phyloP scores from a whole-genome alignment of 2,797 vertebrate genomes.

The Oreochromis mossambicus region DNA sequence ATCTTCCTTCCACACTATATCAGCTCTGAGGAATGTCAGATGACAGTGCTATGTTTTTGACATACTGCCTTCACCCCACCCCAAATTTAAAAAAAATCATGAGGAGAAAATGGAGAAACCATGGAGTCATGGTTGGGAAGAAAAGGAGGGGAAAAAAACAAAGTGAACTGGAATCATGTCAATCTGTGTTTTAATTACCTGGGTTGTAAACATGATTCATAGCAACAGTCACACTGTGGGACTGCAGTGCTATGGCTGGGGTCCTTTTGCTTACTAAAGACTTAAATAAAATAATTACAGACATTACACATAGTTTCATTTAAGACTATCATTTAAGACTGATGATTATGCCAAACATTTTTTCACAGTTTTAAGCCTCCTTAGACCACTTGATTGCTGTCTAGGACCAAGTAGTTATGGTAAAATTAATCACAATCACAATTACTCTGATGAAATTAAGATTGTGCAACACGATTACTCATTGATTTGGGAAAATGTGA shows the following conservation, averaged over 20 bases:
- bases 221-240: neutral
- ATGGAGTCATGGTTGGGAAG: neutral
- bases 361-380: neutral
- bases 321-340: neutral
- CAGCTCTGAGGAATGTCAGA: neutral
- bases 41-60: neutral
- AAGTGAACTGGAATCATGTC: neutral
- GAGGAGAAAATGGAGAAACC: neutral
- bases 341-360: neutral
- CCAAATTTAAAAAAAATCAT: neutral
- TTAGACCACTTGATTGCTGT: neutral
- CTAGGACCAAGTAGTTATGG: neutral
- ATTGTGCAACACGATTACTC: neutral
- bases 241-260: neutral
- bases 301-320: neutral
- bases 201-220: neutral
- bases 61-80: neutral
- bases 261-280: neutral
- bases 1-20: neutral
- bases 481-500: neutral
- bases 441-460: neutral
- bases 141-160: neutral
- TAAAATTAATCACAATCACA: neutral
- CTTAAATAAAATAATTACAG: neutral
- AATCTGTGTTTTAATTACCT: neutral